phyloP scores from a whole-genome alignment of 2,113 vertebrate genomes.

The Gymnorhina tibicen region DNA sequence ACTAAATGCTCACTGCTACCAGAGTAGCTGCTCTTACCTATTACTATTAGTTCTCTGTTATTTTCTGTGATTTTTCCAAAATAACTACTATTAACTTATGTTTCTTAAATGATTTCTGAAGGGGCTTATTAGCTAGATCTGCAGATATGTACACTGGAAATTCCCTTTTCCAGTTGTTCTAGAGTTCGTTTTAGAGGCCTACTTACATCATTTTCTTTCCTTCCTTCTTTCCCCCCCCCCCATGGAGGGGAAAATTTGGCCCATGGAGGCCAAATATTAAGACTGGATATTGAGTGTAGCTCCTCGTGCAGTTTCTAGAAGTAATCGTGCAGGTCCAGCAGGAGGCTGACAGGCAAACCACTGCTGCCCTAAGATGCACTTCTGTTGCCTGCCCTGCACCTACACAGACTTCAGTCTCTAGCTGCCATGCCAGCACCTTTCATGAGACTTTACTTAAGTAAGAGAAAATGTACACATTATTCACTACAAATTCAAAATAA shows the following conservation, averaged over 20 bases:
- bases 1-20: background rate
- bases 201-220: background rate
- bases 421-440: background rate
- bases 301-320: background rate
- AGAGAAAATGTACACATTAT: background rate
- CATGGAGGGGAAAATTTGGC: too few species aligned
- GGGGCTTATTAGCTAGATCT: background rate
- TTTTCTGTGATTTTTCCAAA: constrained; percentile 35
- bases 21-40: background rate
- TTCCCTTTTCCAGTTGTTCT: background rate
- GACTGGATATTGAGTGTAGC: background rate
- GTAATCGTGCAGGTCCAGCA: accelerated
- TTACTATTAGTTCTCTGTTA: background rate
- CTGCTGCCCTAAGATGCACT: background rate
- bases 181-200: background rate
- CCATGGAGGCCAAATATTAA: background rate
- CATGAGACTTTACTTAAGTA: background rate
- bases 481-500: background rate
- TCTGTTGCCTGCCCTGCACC: background rate
- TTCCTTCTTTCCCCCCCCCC: background rate
- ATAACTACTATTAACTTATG: background rate
- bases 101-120: constrained; percentile 38
- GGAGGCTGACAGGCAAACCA: background rate
- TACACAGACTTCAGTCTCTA: background rate
- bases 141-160: background rate